phyloP scores from a whole-genome alignment of 2,888 invertebrate genomes.

The Scaptomyza caliginosa region DNA sequence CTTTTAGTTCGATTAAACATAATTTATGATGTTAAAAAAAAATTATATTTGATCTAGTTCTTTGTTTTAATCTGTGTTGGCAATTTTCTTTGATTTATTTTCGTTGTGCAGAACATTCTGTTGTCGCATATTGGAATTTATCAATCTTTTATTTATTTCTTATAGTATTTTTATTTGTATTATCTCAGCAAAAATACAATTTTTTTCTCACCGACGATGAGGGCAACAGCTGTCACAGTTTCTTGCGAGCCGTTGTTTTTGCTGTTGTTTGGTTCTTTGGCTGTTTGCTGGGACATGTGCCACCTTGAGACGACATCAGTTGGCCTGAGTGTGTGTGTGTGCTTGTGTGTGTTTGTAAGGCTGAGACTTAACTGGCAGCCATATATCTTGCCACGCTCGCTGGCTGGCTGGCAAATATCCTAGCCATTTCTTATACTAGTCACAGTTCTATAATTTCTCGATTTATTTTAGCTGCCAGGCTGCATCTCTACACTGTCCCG shows the following conservation, averaged over 20 bases:
- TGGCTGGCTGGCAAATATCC: constrained; percentile 65
- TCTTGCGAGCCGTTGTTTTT: constrained; percentile 22
- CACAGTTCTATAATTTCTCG: constrained; percentile 80
- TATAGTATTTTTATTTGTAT: constrained; percentile 58
- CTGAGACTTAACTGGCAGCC: constrained; percentile 59
- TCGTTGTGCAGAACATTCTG: constrained; percentile 35
- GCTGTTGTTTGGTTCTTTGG: constrained; percentile 26
- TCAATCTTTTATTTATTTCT: constrained; percentile 39
- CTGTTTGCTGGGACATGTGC: constrained; percentile 59
- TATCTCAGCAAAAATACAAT: constrained; percentile 52
- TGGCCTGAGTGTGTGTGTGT: constrained; percentile 3
- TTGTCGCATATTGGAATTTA: constrained; percentile 44
- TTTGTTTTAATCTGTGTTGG: background rate
- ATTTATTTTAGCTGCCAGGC: constrained; percentile 67
- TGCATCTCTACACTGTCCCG: constrained; percentile 26
- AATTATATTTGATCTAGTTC: background rate
- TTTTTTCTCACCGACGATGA: constrained; percentile 24
- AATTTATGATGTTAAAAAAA: background rate
- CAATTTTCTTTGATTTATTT: constrained; percentile 27
- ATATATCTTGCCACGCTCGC: constrained; percentile 75
- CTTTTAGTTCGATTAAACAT: background rate
- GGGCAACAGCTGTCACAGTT: constrained; percentile 71
- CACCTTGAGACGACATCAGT: constrained; percentile 66
- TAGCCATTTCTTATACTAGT: constrained; percentile 79
- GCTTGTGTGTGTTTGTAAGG: background rate